These are phyloP conservation scores for Diploscapter pachys DNA, from an alignment of 1,140 invertebrate species.

Conservation along the genomic window DNA sequence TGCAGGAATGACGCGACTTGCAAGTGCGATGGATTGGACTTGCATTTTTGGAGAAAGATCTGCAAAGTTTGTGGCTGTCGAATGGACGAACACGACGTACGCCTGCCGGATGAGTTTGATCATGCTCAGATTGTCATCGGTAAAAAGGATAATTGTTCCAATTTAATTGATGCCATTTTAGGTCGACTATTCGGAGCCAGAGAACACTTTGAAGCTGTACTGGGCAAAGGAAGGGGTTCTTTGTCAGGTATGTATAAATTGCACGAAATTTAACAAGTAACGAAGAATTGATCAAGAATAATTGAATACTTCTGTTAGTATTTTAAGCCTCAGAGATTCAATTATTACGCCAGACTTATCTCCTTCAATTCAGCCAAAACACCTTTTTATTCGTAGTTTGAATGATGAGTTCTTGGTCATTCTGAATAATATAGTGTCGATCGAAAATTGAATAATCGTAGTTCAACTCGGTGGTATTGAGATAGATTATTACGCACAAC, in stretches of 20 bases:
- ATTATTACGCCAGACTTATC: too few relatives aligned
- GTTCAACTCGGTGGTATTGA: too few relatives aligned
- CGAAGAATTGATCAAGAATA: not conserved
- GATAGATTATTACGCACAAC: too few relatives aligned
- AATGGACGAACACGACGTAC: constrained; percentile 39
- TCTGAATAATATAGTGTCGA: too few relatives aligned
- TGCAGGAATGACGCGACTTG: constrained; percentile 20
- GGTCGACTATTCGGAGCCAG: constrained; percentile 29
- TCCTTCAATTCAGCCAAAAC: too few relatives aligned
- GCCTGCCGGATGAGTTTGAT: constrained; percentile 25
- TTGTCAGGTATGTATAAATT: too few relatives aligned
- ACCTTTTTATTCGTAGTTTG: too few relatives aligned
- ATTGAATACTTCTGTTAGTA: too few relatives aligned
- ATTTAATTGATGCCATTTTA: not conserved
- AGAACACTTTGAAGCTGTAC: constrained; percentile 19
- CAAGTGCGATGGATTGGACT: constrained; percentile 26
- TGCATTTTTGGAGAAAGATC: constrained; percentile 36
- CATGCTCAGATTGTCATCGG: constrained; percentile 34
- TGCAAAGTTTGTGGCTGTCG: constrained; percentile 34
- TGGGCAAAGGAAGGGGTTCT: too few relatives aligned
- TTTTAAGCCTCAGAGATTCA: too few relatives aligned
- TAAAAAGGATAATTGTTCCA: not conserved
- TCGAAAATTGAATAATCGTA: too few relatives aligned
- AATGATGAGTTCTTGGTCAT: too few relatives aligned
- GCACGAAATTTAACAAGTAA: not conserved